These are phyloP conservation scores for Drosophila bocki DNA, from an alignment of 1,140 invertebrate species.

Conservation along the genomic window DNA sequence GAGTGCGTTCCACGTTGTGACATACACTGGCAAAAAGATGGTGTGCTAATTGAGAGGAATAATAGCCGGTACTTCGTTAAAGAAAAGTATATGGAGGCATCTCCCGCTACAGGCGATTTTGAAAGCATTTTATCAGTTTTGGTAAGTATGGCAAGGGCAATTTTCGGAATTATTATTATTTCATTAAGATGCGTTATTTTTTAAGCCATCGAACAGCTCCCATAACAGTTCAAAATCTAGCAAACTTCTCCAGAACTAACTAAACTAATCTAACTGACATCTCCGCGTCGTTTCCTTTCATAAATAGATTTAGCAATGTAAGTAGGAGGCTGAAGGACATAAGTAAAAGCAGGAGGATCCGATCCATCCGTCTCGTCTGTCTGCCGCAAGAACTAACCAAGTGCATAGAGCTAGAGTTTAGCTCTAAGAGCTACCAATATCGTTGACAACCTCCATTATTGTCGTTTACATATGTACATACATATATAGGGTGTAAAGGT, in stretches of 20 bases:
- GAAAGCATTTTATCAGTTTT: conserved; percentile 94
- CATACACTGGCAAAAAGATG: conserved; percentile 93
- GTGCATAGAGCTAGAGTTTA: no score
- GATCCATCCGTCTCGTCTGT: no score
- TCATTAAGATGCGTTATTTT: no score
- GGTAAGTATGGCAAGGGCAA: conserved; percentile 84
- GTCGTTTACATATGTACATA: no score
- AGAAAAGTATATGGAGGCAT: conserved; percentile 88
- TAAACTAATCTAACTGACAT: not conserved
- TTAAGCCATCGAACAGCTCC: not conserved
- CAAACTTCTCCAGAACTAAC: not conserved
- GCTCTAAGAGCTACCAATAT: no score
- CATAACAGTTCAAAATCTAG: not conserved
- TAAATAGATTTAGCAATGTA: no score
- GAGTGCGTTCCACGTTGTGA: conserved; percentile 94
- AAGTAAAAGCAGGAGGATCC: no score
- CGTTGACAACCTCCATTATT: no score
- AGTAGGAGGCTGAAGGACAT: no score
- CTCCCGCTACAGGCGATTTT: conserved; percentile 92
- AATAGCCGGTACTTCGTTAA: conserved; percentile 90
- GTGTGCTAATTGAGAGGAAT: conserved; percentile 87
- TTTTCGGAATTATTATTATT: not conserved
- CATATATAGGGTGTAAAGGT: no score
- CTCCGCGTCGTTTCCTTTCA: no score
- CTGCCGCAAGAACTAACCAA: no score